Percentiles rank a stretch among this genome's conserved stretches.
These are phyloP conservation scores for Patella ulyssiponensis DNA, from an alignment of 2,888 invertebrate species.

Conservation along the genomic window DNA sequence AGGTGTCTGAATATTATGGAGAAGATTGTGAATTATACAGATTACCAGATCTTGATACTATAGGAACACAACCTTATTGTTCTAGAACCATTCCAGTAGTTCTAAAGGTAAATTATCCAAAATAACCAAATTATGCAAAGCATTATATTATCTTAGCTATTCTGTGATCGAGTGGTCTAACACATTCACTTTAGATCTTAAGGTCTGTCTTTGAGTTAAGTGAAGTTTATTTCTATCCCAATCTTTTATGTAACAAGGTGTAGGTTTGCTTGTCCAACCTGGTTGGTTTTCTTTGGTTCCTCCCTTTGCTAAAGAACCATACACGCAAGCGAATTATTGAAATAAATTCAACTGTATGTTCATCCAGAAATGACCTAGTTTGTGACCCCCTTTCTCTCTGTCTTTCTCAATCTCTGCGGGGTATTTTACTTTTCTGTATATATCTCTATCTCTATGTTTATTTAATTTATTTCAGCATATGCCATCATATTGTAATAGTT, in stretches of 20 bases:
- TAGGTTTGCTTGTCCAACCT: constrained; percentile 10
- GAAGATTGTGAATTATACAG: constrained; percentile 25
- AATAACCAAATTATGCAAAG: too few species aligned
- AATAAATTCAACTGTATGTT: too few species aligned
- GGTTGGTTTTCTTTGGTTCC: constrained; percentile 11
- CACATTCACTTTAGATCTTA: too few species aligned
- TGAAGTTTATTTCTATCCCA: too few species aligned
- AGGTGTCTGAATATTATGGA: constrained; percentile 24
- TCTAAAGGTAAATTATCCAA: constrained; percentile 32
- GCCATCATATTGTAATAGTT: constrained; percentile 49
- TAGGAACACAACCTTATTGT: constrained; percentile 28
- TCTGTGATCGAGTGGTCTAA: too few species aligned
- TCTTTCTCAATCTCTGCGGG: background rate
- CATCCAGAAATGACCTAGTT: background rate
- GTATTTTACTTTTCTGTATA: too few species aligned
- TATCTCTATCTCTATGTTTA: background rate
- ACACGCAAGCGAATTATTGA: too few species aligned
- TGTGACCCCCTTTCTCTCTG: background rate
- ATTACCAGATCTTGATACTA: constrained; percentile 29
- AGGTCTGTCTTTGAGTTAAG: too few species aligned
- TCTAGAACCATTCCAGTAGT: constrained; percentile 33
- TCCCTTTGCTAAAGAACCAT: too few species aligned
- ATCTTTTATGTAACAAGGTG: background rate
- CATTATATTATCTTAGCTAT: too few species aligned
- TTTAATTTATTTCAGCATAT: constrained; percentile 45